These are phyloP conservation scores for Sylvilagus floridanus DNA, from an alignment of 2,797 vertebrate genomes.

Conservation along the genomic window DNA sequence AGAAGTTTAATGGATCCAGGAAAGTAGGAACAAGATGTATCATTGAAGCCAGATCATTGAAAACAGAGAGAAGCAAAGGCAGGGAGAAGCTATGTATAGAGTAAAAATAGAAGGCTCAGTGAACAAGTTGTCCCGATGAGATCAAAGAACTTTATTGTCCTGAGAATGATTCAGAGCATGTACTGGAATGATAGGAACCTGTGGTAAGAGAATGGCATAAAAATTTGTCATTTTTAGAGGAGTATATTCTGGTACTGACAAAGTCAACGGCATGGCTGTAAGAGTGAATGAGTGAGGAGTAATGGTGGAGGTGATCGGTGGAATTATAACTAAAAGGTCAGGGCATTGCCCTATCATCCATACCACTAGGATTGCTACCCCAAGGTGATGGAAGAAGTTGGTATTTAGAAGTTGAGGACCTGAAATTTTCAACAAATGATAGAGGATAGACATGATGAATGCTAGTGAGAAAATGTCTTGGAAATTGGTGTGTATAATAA, in stretches of 20 bases:
- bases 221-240: conserved; percentile 11
- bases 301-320: not conserved
- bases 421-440: not conserved
- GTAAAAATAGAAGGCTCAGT: not conserved
- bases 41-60: not conserved
- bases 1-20: not conserved
- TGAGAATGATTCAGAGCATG: not conserved
- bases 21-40: not conserved
- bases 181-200: not conserved
- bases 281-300: not conserved
- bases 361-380: not conserved
- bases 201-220: not conserved
- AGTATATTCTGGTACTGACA: not conserved
- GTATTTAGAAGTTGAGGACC: not conserved
- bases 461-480: not conserved
- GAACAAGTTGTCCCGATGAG: not conserved
- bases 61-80: not conserved
- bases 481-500: not conserved
- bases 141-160: not conserved
- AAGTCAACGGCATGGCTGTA: not conserved
- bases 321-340: conserved; percentile 38
- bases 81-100: not conserved
- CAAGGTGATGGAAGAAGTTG: not conserved
- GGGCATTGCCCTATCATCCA: not conserved
- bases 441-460: not conserved